phyloP scores from a whole-genome alignment of 1,140 invertebrate species.

The Arctopsyche grandis region DNA sequence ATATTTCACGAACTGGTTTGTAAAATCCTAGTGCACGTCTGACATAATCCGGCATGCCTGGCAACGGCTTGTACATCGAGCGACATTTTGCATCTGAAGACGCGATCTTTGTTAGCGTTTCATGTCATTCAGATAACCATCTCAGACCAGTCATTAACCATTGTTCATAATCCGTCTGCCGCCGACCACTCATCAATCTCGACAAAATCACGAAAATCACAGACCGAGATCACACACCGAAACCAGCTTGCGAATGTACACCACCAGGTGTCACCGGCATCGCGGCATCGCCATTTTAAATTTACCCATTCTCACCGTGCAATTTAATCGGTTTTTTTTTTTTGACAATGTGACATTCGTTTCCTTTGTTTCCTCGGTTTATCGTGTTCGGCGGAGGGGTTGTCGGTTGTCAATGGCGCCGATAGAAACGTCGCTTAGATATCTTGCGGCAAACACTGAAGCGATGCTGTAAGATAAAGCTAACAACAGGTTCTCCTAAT shows the following conservation, averaged over 20 bases:
- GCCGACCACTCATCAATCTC: slow-evolving; percentile 6
- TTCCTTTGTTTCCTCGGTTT: background rate
- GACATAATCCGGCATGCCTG: too few species aligned
- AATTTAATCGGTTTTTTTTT: background rate
- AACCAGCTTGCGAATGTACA: background rate
- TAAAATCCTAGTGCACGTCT: too few species aligned
- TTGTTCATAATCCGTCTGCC: slow-evolving; percentile 39
- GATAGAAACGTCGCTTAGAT: slow-evolving; percentile 47
- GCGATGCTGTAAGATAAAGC: slow-evolving; percentile 53
- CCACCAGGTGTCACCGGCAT: background rate
- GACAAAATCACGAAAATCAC: background rate
- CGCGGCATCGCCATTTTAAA: background rate
- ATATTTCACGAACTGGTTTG: too few species aligned
- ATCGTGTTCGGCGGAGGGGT: background rate
- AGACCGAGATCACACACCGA: background rate
- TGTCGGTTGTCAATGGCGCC: slow-evolving; percentile 46
- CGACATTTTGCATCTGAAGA: slow-evolving; percentile 2
- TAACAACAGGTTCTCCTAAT: slow-evolving; percentile 53
- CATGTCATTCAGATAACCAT: background rate
- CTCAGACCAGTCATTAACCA: slow-evolving; percentile 48
- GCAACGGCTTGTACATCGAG: background rate
- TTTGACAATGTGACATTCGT: slow-evolving; percentile 15
- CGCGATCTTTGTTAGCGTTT: background rate
- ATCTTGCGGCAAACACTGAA: slow-evolving; percentile 35
- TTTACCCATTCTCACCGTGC: background rate